These are phyloP conservation scores for Hydrotaea cyrtoneurina DNA, from an alignment of 2,888 invertebrate species.

Conservation along the genomic window DNA sequence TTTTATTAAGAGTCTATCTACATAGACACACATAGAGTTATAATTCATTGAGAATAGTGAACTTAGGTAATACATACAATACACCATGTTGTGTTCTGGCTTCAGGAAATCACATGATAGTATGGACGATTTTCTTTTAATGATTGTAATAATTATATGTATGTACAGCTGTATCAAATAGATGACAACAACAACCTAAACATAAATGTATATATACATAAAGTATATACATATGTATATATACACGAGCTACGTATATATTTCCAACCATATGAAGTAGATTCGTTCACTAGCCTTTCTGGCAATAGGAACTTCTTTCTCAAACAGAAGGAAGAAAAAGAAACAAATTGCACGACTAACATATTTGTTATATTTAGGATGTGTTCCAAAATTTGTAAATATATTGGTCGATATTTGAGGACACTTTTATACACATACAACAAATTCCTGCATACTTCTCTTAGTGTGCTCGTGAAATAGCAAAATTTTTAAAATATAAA, in stretches of 20 bases:
- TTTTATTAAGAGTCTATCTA: neutral
- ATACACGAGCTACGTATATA: neutral
- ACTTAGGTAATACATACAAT: neutral
- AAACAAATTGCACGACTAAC: neutral
- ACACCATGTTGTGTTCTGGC: conserved; percentile 2
- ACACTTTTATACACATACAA: conserved; percentile 11
- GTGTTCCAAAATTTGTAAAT: conserved; percentile 30
- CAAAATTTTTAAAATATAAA: neutral
- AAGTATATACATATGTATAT: neutral
- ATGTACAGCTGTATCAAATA: neutral
- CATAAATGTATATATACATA: neutral
- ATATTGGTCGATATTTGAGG: conserved; percentile 24
- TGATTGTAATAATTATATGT: neutral
- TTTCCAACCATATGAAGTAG: too few species aligned
- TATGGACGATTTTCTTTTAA: conserved; percentile 1
- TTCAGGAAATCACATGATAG: neutral
- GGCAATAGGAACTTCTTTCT: neutral
- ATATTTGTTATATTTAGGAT: conserved; percentile 16
- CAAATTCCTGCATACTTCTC: neutral
- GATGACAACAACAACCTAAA: neutral
- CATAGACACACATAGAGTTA: neutral
- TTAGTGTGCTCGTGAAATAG: neutral
- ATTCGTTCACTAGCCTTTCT: neutral
- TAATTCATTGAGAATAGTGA: neutral
- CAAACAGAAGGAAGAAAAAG: too few species aligned